These are phyloP conservation scores for Smittia aterrima DNA, from an alignment of 2,888 invertebrate genomes.

Conservation along the genomic window DNA sequence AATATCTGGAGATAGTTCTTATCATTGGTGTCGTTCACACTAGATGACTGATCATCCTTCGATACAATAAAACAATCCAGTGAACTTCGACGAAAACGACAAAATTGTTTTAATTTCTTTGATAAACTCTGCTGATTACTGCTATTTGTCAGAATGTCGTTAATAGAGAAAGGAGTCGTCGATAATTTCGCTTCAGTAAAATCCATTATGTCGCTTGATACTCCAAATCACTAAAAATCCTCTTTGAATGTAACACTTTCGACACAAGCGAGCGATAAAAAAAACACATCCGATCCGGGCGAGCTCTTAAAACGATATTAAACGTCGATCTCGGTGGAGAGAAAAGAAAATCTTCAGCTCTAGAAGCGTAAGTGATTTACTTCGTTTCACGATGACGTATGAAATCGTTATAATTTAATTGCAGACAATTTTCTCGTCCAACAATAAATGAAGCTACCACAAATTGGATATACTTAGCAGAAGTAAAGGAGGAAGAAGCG, in stretches of 20 bases:
- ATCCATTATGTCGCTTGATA: constrained; percentile 42
- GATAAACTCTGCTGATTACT: constrained; percentile 35
- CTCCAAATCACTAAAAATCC: background rate
- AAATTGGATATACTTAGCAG: constrained; percentile 15
- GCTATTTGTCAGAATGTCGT: constrained; percentile 62
- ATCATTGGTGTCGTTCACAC: constrained; percentile 28
- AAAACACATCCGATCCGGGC: constrained; percentile 28
- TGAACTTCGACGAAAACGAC: constrained; percentile 42
- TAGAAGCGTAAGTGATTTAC: constrained; percentile 5
- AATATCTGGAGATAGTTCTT: constrained; percentile 42
- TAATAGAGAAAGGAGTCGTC: constrained; percentile 70
- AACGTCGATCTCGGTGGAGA: background rate
- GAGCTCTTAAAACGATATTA: constrained; percentile 30
- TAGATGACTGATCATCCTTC: constrained; percentile 14
- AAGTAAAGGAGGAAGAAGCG: constrained; percentile 4
- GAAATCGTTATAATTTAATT: constrained; percentile 28
- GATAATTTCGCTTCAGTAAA: constrained; percentile 47
- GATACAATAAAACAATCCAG: constrained; percentile 43
- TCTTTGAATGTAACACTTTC: background rate
- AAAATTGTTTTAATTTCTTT: constrained; percentile 40
- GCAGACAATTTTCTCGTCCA: constrained; percentile 10
- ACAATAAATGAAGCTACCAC: constrained; percentile 26
- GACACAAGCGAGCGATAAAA: background rate
- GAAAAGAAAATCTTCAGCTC: background rate
- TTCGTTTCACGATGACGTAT: constrained; percentile 24